These are phyloP conservation scores for Araneus ventricosus DNA, from an alignment of 1,140 invertebrate genomes.

Conservation along the genomic window DNA sequence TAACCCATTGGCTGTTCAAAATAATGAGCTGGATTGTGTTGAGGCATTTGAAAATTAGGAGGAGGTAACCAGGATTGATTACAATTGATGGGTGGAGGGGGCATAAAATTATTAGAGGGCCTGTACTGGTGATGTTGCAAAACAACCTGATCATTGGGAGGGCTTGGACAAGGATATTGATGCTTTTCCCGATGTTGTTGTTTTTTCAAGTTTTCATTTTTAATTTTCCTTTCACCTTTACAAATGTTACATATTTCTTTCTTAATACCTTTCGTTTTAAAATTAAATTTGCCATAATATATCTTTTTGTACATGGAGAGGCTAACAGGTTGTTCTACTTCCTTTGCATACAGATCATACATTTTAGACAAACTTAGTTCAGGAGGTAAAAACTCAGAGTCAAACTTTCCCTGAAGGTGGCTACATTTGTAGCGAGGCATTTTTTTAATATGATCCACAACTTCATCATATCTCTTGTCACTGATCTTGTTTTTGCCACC, in stretches of 20 bases:
- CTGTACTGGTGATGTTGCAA: conserved; percentile 65
- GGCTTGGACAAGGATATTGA: conserved; percentile 33
- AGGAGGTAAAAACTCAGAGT: conserved; percentile 65
- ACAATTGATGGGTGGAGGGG: conserved; percentile 59
- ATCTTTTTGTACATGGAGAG: conserved; percentile 73
- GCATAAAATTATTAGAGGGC: conserved; percentile 56
- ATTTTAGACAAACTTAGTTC: conserved; percentile 68
- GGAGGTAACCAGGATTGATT: conserved; percentile 67
- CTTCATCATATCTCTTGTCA: conserved; percentile 67
- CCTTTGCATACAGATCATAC: conserved; percentile 67
- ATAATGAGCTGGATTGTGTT: conserved; percentile 69
- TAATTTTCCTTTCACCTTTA: conserved; percentile 66
- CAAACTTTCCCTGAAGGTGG: conserved; percentile 66
- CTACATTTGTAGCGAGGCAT: conserved; percentile 70
- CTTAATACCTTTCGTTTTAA: conserved; percentile 63
- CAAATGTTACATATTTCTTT: conserved; percentile 67
- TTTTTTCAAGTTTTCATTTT: conserved; percentile 53
- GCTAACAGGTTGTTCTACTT: conserved; percentile 69
- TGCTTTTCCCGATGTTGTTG: conserved; percentile 53
- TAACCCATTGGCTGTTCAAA: conserved; percentile 63
- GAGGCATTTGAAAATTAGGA: conserved; percentile 73
- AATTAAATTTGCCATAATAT: conserved; percentile 70
- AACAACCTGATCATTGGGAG: conserved; percentile 45
- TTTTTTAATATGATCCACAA: conserved; percentile 67
- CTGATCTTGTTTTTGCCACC: conserved; percentile 70